Conservation (phyloP, 2,797 vertebrate species). For the Acanthurus leucopareius region DNA sequence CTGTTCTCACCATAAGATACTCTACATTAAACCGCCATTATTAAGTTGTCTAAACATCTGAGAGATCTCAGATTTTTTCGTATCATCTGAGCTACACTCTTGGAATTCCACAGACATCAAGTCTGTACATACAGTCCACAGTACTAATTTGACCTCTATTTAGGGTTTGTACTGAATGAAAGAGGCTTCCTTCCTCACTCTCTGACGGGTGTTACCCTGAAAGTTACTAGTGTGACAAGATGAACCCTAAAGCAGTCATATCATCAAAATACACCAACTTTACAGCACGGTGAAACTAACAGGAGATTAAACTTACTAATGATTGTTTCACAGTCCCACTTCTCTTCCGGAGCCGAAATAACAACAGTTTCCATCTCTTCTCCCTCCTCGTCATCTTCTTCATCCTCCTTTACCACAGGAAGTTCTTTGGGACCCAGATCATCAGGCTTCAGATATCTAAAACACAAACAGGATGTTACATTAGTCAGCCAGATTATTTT, state of each 20-base stretch:
- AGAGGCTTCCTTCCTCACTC: too few species aligned
- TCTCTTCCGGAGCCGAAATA: conserved; percentile 87
- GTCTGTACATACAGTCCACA: too few species aligned
- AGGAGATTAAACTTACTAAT: conserved; percentile 90
- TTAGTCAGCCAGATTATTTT: not conserved
- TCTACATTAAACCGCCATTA: not conserved
- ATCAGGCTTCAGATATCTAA: conserved; percentile 81
- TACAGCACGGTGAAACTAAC: not conserved
- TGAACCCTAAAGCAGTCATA: not conserved
- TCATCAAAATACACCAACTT: not conserved
- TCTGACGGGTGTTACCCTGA: too few species aligned
- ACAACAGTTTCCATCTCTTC: conserved; percentile 87
- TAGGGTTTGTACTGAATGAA: not conserved
- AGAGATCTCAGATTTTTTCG: too few species aligned
- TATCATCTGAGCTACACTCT: too few species aligned
- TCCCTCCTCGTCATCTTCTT: conserved; percentile 83
- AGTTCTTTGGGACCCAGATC: conserved; percentile 87
- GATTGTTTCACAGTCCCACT: conserved; percentile 98
- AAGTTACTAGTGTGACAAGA: too few species aligned
- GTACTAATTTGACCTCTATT: too few species aligned
- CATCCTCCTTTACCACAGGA: conserved; percentile 83
- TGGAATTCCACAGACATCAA: too few species aligned
- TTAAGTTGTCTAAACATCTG: too few species aligned
- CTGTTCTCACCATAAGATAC: not conserved
- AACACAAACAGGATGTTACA: not conserved